Base-by-base conservation (phyloP, 2,797 vertebrate genomes). In the Anomalospiza imberbis region DNA sequence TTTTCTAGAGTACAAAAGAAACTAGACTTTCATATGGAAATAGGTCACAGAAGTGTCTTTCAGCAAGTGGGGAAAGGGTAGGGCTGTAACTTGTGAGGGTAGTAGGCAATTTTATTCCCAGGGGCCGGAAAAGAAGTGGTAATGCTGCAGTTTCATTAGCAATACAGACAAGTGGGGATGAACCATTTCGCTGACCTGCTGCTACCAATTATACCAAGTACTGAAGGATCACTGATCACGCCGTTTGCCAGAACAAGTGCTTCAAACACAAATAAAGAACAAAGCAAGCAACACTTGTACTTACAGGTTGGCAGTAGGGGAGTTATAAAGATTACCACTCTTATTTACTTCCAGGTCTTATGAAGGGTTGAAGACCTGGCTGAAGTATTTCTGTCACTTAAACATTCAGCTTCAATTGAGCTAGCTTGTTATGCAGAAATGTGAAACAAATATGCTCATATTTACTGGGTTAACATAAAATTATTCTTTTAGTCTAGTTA, bases 1-100 rank as follows among this genome's bases (percentile, higher is more conserved):
- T 89, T 95, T 95, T 88, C 78, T 63, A 28, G 62, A 81, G 58
- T 72, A 92, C 58, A 92, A 91, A 93, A 91, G 78, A 50, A 89
- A 38, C 18, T 21, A n/a, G 18, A 82, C 72, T 95, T 93, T 94
- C 88, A 76, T 61, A 88, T 65, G 85, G 89, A 85, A 92, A 88
- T 74, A 61, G 21, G 36, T 61, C 85, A 54, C 9, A 48, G 45
- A 85, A 89, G 14, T 50, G 34, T 85, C 91, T 93, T 94, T 92
- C 87, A 85, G 62, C 54, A 83, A 61, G 65, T 58, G 68, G 63
- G 54, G 14, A 91, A 81, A 85, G 53, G 13, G 22, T 47, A 77
- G 45, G 31, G 21, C 7, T 77, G 44, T 36, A 92, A 72, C 65
- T 44, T 31, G n/a, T 2, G 5, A 85, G 16, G 13, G 21, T 66